phyloP scores from a whole-genome alignment of 2,797 vertebrate genomes.

The Tachyglossus aculeatus region DNA sequence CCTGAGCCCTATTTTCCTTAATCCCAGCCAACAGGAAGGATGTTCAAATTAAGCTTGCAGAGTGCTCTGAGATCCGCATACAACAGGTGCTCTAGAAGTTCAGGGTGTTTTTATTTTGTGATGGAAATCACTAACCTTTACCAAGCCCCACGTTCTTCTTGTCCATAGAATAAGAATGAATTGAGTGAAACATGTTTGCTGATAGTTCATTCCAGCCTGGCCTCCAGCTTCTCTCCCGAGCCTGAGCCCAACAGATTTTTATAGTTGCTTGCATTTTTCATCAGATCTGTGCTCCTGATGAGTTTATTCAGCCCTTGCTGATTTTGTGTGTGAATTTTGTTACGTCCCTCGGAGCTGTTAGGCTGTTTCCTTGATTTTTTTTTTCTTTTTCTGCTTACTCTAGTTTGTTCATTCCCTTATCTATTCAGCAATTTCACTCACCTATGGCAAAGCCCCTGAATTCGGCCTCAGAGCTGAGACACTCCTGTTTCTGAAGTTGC shows the following conservation, averaged over 20 bases:
- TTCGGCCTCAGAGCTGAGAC: not conserved
- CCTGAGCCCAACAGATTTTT: not conserved
- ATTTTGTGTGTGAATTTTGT: not conserved
- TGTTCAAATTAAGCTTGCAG: conserved; percentile 10
- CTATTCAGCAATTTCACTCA: not conserved
- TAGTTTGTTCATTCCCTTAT: not conserved
- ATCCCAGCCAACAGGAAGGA: not conserved
- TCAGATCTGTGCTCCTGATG: not conserved
- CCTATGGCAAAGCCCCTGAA: not conserved
- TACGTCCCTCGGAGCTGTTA: not conserved
- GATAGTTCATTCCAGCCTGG: not conserved
- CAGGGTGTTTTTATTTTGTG: no score
- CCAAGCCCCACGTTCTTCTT: not conserved
- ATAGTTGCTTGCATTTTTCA: not conserved
- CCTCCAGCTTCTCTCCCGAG: not conserved
- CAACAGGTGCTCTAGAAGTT: not conserved
- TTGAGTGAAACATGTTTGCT: not conserved
- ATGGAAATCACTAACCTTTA: no score
- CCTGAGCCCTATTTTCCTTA: conserved; percentile 1
- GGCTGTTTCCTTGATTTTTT: conserved; percentile 12
- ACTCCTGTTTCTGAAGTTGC: no score
- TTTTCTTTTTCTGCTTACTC: conserved; percentile 7
- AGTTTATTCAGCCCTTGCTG: not conserved
- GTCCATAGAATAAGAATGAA: not conserved
- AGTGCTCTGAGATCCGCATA: not conserved